Conservation (phyloP, 2,797 vertebrate species). For the Rhyacichthys aspro region DNA sequence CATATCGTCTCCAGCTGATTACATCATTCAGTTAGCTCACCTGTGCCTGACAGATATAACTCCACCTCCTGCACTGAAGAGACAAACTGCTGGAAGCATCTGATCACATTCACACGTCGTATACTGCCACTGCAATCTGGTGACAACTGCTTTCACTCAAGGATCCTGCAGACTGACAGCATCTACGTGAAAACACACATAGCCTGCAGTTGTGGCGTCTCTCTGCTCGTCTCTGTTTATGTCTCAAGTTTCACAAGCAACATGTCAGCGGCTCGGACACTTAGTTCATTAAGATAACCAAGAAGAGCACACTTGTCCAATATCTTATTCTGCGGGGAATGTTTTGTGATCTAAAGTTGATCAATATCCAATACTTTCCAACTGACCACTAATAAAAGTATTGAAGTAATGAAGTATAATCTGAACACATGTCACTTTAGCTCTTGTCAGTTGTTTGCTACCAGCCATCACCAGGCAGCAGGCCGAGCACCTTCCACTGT, state of each 20-base stretch:
- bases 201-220: slow-evolving; percentile 2
- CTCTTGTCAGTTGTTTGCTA: no score
- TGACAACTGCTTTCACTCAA: slow-evolving; percentile 43
- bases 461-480: slow-evolving; percentile 17
- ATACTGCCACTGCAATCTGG: slow-evolving; percentile 14
- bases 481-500: slow-evolving; percentile 12
- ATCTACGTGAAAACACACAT: slow-evolving; percentile 2
- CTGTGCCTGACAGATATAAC: slow-evolving; percentile 46
- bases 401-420: neutral
- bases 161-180: slow-evolving; percentile 26
- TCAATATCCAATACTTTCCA: no score
- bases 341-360: neutral
- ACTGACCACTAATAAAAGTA: slow-evolving; percentile 9
- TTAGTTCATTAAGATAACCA: slow-evolving; percentile 1
- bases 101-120: slow-evolving; percentile 34
- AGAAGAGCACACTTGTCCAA: slow-evolving; percentile 1
- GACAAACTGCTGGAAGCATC: slow-evolving; percentile 47
- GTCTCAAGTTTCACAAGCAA: slow-evolving; percentile 7
- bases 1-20: slow-evolving; percentile 49
- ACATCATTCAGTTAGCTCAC: slow-evolving; percentile 43
- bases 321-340: no score
- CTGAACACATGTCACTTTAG: no score
- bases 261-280: slow-evolving; percentile 13
- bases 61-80: slow-evolving; percentile 38
- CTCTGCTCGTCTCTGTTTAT: slow-evolving; percentile 8